These are phyloP conservation scores for Propithecus deckenii DNA, from an alignment of 2,797 vertebrate species.

Conservation along the genomic window DNA sequence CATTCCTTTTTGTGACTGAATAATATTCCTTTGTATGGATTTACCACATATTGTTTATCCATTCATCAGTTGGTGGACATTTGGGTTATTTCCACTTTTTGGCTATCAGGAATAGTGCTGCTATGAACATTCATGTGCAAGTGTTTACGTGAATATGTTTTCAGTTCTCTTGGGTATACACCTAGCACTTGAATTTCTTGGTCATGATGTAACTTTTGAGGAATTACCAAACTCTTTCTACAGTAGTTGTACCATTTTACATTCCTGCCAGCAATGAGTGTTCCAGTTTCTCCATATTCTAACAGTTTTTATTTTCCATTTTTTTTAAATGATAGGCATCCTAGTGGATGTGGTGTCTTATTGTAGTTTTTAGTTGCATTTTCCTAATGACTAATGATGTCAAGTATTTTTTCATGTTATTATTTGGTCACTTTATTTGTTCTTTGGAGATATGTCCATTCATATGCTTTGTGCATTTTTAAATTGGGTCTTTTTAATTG, in stretches of 20 bases:
- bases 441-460: not conserved
- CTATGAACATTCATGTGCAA: not conserved
- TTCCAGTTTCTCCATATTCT: not conserved
- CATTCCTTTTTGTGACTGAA: not conserved
- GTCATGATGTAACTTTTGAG: not conserved
- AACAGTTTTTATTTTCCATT: not conserved
- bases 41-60: not conserved
- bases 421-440: not conserved
- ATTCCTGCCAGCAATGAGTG: not conserved
- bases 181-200: not conserved
- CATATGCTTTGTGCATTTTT: not conserved
- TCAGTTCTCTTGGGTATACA: not conserved
- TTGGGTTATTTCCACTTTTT: not conserved
- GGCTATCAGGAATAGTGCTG: not conserved
- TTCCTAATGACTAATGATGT: not conserved
- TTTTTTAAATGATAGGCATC: not conserved
- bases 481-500: not conserved
- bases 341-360: not conserved
- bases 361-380: slow-evolving; percentile 37
- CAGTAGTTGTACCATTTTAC: not conserved
- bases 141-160: not conserved
- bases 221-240: not conserved
- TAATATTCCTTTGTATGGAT: not conserved
- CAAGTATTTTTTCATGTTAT: not conserved
- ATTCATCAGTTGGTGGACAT: not conserved